Evolutionary conservation across 2,888 invertebrate species (phyloP).

Genomic region (Bibio marci): DNA sequence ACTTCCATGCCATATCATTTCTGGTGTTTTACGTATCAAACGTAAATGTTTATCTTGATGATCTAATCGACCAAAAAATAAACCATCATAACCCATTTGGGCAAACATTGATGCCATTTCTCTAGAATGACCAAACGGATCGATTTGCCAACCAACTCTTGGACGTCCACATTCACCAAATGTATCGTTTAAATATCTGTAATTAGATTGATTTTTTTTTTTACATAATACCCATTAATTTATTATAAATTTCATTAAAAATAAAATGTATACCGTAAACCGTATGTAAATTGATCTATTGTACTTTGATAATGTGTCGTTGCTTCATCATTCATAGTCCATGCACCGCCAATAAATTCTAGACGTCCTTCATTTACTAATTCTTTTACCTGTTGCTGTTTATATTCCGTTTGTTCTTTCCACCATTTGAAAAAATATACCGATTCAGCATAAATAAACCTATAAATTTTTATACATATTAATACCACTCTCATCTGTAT

Average conservation of each 20-base stretch:
- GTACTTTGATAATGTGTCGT: slow-evolving; percentile 48
- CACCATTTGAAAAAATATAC: slow-evolving; percentile 80
- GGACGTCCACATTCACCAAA: slow-evolving; percentile 60
- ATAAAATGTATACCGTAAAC: slow-evolving; percentile 34
- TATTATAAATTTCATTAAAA: neutral
- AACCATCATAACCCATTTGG: slow-evolving; percentile 76
- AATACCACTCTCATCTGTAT: too few species aligned
- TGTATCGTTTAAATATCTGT: slow-evolving; percentile 44
- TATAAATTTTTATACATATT: too few species aligned
- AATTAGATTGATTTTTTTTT: slow-evolving; percentile 2
- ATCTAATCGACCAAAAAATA: slow-evolving; percentile 75
- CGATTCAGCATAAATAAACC: slow-evolving; percentile 81
- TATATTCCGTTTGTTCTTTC: slow-evolving; percentile 43
- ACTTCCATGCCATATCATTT: slow-evolving; percentile 72
- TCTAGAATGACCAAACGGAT: slow-evolving; percentile 73
- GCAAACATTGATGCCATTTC: slow-evolving; percentile 70
- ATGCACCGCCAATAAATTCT: slow-evolving; percentile 51
- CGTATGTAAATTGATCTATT: slow-evolving; percentile 55
- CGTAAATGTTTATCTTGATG: slow-evolving; percentile 61
- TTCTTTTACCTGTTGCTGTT: slow-evolving; percentile 40
- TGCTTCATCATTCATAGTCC: slow-evolving; percentile 66
- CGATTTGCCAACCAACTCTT: slow-evolving; percentile 69
- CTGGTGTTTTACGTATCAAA: slow-evolving; percentile 42
- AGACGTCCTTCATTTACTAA: slow-evolving; percentile 56
- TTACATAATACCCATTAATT: neutral